Conservation (phyloP, 2,797 vertebrate genomes). For the Holocentrus rufus region DNA sequence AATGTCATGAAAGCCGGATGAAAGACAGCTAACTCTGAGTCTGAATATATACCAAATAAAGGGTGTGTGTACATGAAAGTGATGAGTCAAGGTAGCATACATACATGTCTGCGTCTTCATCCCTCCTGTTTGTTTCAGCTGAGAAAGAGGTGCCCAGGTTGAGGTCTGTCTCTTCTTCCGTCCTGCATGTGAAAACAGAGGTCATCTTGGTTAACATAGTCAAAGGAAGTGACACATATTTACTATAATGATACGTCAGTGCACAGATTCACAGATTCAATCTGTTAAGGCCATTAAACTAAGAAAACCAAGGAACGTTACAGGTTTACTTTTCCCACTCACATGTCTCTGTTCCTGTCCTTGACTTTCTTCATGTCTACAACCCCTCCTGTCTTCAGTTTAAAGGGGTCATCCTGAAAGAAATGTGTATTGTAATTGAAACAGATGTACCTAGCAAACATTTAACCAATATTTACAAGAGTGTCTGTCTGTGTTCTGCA, state of each 20-base stretch:
- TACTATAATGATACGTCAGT: slow-evolving; percentile 1
- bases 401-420: slow-evolving; percentile 93
- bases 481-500: too few relatives aligned
- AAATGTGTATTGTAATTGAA: slow-evolving; percentile 5
- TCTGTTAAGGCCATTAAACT: neutral
- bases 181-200: slow-evolving; percentile 76
- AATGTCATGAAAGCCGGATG: too few relatives aligned
- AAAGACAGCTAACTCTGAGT: too few relatives aligned
- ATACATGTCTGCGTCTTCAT: slow-evolving; percentile 99
- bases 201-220: slow-evolving; percentile 8
- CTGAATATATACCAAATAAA: too few relatives aligned
- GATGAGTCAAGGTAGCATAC: slow-evolving; percentile 29
- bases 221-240: neutral
- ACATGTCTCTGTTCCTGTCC: slow-evolving; percentile 94
- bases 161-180: slow-evolving; percentile 93
- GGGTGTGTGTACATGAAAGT: neutral
- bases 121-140: slow-evolving; percentile 96
- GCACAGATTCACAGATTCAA: neutral
- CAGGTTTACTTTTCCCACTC: slow-evolving; percentile 52
- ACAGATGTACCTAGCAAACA: too few relatives aligned
- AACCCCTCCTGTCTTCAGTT: slow-evolving; percentile 94
- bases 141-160: slow-evolving; percentile 97
- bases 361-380: slow-evolving; percentile 99
- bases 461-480: neutral
- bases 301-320: neutral